Evolutionary conservation across 2,113 vertebrate species (phyloP), one percentile per base, ranked within the genome.

Genomic region (Chitala chitala): DNA sequence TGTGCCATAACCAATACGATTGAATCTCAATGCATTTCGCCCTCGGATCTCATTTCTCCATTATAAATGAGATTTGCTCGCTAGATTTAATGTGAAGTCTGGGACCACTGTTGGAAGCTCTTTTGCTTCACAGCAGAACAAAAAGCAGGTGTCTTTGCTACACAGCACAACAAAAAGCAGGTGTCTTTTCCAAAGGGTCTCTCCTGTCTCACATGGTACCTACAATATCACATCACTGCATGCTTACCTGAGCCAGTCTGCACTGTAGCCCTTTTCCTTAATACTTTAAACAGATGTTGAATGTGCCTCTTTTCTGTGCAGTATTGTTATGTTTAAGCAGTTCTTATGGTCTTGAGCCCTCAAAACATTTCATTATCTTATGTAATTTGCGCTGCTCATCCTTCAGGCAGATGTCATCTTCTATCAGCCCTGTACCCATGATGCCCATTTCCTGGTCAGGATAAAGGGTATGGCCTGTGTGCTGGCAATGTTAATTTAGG

Each of bases 351-450:
- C 15, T 26, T n/a, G 13, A 29, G 42, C 64, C 38, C 64, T 13
- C 26, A 24, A 68, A 46, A n/a, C 38, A 68, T 68, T 46, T 48
- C 10, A 68, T 68, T 48, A 46, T 68, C 64, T 48, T 68, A 48
- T 26, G 26, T 68, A 22, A 68, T 68, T 26, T 44, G 64, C 5
- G 5, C 12, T 29, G 40, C n/a, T 10, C 20, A 1, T 51, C 64
- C 64, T 68, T 68, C 64, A 68, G 64, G 64, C 64, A 29, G 46
- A 24, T 29, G 64, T 48, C 22, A 68, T 68, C 13, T 68, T 26
- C 22, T 68, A 29, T 46, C 42, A 48, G 42, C 42, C 5, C 42
- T 29, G 22, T 26, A 42, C 24, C 64, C 64, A 46, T 29, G 42
- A 48, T 24, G 13, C n/a, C 12, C 38, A 13, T 8, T 3, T 46